phyloP scores from a whole-genome alignment of 2,113 vertebrate species.

The Capricornis sumatraensis region DNA sequence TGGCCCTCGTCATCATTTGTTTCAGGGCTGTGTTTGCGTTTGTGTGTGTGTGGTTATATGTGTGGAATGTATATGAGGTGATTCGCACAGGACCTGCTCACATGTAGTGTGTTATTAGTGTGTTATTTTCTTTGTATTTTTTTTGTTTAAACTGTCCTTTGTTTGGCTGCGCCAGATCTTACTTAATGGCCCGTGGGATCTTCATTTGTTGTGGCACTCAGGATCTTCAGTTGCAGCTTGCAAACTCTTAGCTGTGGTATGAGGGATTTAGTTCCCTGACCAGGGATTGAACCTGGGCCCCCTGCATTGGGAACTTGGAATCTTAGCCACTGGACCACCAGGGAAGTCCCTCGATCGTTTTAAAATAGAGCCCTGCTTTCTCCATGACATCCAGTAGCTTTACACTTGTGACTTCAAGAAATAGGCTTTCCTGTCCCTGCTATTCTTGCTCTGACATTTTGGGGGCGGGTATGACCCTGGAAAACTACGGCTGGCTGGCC shows the following conservation, averaged over 20 bases:
- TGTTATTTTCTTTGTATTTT: background rate
- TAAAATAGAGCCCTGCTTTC: background rate
- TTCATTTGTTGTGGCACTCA: background rate
- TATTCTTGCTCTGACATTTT: background rate
- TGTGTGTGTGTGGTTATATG: background rate
- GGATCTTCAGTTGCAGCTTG: background rate
- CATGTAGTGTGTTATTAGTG: background rate
- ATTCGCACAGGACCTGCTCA: background rate
- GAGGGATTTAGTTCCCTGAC: background rate
- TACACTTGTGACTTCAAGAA: background rate
- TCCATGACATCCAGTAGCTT: background rate
- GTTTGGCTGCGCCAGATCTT: background rate
- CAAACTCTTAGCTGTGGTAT: background rate
- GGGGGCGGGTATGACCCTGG: background rate
- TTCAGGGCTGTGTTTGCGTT: background rate
- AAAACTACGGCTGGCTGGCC: background rate
- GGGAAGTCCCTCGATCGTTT: background rate
- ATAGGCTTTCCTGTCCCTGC: background rate
- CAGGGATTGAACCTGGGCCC: background rate
- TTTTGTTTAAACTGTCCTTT: background rate
- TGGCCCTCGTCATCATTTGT: background rate
- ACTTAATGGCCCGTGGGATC: background rate
- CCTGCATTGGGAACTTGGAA: background rate
- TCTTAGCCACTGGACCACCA: background rate
- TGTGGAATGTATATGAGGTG: background rate